Evolutionary conservation across 1,140 invertebrate species (phyloP).

Genomic region (Melipona quadrifasciata): DNA sequence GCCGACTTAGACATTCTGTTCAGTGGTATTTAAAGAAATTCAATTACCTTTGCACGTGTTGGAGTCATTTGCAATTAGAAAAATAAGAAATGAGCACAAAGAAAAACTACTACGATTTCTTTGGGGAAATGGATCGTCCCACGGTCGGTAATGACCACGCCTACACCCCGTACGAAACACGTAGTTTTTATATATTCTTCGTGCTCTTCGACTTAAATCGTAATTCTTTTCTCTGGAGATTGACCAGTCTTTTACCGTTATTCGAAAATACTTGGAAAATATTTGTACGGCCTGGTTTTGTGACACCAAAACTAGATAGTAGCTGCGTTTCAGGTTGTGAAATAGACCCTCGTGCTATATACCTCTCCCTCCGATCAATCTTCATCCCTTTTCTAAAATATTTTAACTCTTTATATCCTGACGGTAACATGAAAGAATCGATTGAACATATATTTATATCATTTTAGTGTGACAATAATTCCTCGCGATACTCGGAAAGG

Average conservation of each 20-base stretch:
- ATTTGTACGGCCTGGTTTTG: slow-evolving; percentile 47
- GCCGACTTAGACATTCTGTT: slow-evolving; percentile 23
- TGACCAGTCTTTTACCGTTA: slow-evolving; percentile 42
- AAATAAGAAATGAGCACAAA: not conserved
- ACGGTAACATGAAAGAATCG: too few species aligned
- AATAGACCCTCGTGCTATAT: not conserved
- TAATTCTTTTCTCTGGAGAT: slow-evolving; percentile 27
- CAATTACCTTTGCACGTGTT: not conserved
- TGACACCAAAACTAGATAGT: slow-evolving; percentile 34
- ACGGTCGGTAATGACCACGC: not conserved
- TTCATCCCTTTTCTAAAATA: not conserved
- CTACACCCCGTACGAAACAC: not conserved
- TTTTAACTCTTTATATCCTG: not conserved
- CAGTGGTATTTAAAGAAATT: not conserved
- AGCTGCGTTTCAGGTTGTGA: not conserved
- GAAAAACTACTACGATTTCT: not conserved
- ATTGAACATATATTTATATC: too few species aligned
- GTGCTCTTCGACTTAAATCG: not conserved
- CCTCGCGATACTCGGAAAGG: not conserved
- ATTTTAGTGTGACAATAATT: not conserved
- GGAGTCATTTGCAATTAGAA: not conserved
- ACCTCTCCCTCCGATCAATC: not conserved
- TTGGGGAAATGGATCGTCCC: not conserved
- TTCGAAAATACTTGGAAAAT: slow-evolving; percentile 50
- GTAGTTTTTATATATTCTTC: not conserved